Evolutionary conservation across 2,888 invertebrate species (phyloP), one percentile per base, ranked within the genome.

Genomic region (Ormyrus pomaceus): DNA sequence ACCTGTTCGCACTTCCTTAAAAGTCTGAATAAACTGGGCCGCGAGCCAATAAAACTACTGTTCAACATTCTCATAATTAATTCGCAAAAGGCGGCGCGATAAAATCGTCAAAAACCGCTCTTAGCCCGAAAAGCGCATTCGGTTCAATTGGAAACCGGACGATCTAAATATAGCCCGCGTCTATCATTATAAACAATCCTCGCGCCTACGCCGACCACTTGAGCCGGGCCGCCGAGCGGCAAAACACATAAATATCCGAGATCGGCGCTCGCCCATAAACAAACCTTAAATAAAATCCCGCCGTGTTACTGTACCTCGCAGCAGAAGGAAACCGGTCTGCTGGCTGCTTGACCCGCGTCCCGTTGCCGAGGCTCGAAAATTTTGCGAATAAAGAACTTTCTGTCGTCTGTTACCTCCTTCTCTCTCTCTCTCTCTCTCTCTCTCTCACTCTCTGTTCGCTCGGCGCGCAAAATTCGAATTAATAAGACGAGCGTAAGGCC

Each of bases 201-300:
- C 45, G 45, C 45, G 11, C 55, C 68, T 56, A 56, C 64, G 51
- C 46, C 48, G 13, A n/a, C 73, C 6, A 65, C 50, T 46, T 62
- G 11, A 46, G 34, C 34, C 11, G 4, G 7, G 9, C 19, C 13
- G 7, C 19, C 1, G 19, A 0, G 8, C 51, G 51, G 51, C 66
- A 73, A 65, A 74, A 58, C 74, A 65, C 65, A 74, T 65, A 74
- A 74, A 74, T 74, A 74, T 48, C 65, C 34, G n/a, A 34, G 19
- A 48, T 19, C 73, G 51, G 51, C 72, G 10, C 61, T 19, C n/a
- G 62, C 9, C 62, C 62, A 46, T 62, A 73, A 64, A 73, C 46
- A 62, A 58, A 62, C 62, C 11, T 46, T 11, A 62, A 46, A 62
- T 56, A 56, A n/a, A 68, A 19, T 55, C 19, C 55, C 1, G 45